These are phyloP conservation scores for Antennarius maculatus DNA, from an alignment of 2,797 vertebrate genomes.

Conservation along the genomic window DNA sequence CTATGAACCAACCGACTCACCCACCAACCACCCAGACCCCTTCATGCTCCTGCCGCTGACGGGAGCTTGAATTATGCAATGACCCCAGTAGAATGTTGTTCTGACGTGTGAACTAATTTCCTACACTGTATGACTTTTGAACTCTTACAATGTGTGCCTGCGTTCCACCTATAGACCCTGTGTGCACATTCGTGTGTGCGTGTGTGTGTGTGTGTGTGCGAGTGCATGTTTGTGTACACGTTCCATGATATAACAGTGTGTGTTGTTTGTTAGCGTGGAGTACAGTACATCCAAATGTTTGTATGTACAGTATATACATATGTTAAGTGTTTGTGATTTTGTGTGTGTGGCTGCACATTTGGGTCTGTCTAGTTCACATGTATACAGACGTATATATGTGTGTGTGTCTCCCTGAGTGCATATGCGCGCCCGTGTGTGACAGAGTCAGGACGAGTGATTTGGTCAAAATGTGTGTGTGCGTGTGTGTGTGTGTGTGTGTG, in stretches of 20 bases:
- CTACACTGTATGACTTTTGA: constrained; percentile 81
- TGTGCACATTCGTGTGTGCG: constrained; percentile 27
- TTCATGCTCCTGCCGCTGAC: constrained; percentile 77
- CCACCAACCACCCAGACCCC: constrained; percentile 75
- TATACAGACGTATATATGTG: constrained; percentile 51
- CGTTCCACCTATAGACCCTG: constrained; percentile 74
- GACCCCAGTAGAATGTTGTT: constrained; percentile 87
- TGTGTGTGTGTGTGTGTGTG: constrained; percentile 43
- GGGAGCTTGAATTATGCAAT: constrained; percentile 86
- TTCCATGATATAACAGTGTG: constrained; percentile 55
- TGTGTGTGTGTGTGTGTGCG: constrained; percentile 22
- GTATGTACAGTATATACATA: constrained; percentile 57
- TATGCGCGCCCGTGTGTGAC: constrained; percentile 43
- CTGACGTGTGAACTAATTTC: constrained; percentile 82
- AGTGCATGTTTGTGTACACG: constrained; percentile 58
- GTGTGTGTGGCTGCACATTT: constrained; percentile 37
- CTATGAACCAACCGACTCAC: constrained; percentile 52
- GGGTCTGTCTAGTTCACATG: constrained; percentile 55
- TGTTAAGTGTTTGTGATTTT: constrained; percentile 53
- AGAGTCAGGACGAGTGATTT: constrained; percentile 39
- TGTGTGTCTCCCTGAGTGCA: constrained; percentile 50
- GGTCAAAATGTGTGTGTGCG: constrained; percentile 32
- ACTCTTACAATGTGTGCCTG: constrained; percentile 76
- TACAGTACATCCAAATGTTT: constrained; percentile 49
- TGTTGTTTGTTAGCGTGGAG: constrained; percentile 57